Evolutionary conservation across 2,797 vertebrate species (phyloP), one percentile per base, ranked within the genome.

Genomic region (Cryptoblepharus egeriae): DNA sequence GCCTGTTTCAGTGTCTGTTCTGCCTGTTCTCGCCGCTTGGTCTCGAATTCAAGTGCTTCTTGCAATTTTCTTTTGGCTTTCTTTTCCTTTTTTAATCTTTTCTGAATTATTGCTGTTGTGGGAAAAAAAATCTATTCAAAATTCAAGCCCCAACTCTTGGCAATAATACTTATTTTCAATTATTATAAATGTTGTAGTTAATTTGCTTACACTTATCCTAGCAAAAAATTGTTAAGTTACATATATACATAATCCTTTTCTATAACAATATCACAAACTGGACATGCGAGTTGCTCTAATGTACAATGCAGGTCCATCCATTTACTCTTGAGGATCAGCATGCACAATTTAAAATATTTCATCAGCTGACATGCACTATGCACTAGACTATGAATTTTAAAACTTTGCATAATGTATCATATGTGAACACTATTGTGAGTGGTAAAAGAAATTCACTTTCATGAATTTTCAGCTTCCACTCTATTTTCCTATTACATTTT

Each of bases 41-140:
- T 98, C 93, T 99, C 99, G 88, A 99, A 99, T 95, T 99, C 98
- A 92, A 99, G 97, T 12, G 98, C 99, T 96, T 99, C 99, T 88
- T 99, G 99, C 88, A 99, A 97, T 98, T 99, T 99, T 97, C 98
- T 98, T 95, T 99, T 99, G 60, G 99, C 98, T 90, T 99, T 99
- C 94, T 99, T 99, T 95, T 99, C 99, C 94, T 99, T 99, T 96
- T 99, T 99, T 96, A 99, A 96, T 89, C 99, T 97, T 90, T 99
- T 99, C 95, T 99, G 99, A 95, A 99, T 97, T 95, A 99, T 99
- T 87, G 98, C 99, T 99, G 84, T 80, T 85, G 90, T 83, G 89
- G 57, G n/a, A n/a, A 79, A 69, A 65, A 52, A 80, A 52, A 71
- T 0, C 52, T 55, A 20, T 77, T 88, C 37, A 69, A 6, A 35